phyloP scores from a whole-genome alignment of 1,140 invertebrate species.

The Archivesica marissinica region DNA sequence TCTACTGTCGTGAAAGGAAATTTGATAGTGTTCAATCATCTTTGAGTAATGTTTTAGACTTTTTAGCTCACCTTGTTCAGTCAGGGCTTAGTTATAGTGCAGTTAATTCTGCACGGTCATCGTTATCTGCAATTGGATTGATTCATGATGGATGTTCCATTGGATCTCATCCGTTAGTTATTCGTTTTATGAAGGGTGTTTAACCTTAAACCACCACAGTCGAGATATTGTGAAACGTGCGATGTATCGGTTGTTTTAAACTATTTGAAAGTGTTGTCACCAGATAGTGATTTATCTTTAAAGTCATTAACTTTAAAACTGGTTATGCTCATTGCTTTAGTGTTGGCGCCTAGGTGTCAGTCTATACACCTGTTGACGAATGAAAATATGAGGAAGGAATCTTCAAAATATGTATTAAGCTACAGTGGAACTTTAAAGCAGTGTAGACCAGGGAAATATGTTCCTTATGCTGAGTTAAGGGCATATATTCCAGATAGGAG shows the following conservation, averaged over 20 bases:
- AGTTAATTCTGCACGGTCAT: conserved; percentile 41
- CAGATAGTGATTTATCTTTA: conserved; percentile 16
- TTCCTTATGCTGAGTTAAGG: conserved; percentile 6
- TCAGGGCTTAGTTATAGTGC: conserved; percentile 31
- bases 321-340: conserved; percentile 5
- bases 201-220: neutral
- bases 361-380: neutral
- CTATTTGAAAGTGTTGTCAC: neutral
- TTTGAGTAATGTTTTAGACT: conserved; percentile 43
- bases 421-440: neutral
- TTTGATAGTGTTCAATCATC: too few species aligned
- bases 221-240: neutral
- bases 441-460: neutral
- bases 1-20: too few species aligned
- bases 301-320: conserved; percentile 41
- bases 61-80: conserved; percentile 38
- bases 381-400: neutral
- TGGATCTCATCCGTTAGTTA: conserved; percentile 36
- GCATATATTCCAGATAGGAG: conserved; percentile 4
- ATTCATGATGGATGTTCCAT: conserved; percentile 6
- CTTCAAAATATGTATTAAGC: neutral
- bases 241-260: neutral
- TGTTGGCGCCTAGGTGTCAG: neutral
- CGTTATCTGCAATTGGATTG: conserved; percentile 43
- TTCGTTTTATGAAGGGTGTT: conserved; percentile 17